Base-by-base conservation (phyloP, 2,113 vertebrate species). In the Poeciliopsis occidentalis region DNA sequence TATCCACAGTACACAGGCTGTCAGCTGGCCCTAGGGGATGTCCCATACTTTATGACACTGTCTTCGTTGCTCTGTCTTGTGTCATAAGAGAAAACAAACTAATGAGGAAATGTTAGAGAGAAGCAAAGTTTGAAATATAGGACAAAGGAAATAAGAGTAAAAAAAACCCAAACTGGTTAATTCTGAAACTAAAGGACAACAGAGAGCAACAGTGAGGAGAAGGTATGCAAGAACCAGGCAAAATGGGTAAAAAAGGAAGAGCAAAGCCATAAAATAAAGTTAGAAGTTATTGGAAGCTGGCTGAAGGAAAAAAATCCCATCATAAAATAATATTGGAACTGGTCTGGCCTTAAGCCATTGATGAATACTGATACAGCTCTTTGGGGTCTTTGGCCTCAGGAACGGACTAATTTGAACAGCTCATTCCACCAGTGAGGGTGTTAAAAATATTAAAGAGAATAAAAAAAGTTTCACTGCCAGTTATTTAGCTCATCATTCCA, bases 241-340 rank as follows among this genome's bases (percentile, higher is more conserved):
- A 71, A 75, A 81, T 13, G n/a, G 37, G 27, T 15, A 80, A 71
- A 66, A 29, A 31, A 68, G 39, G 68, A 80, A 68, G 71, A 61
- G 64, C 67, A 79, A 79, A 81, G 69, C 71, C 69, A 90, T 90
- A 87, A 90, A 90, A 75, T 73, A 62, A 84, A 85, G 80, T 81
- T 82, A 60, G 82, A 85, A 82, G 85, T 89, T 86, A 89, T 89
- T 87, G 77, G 81, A 87, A 73, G 80, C 47, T 72, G 72, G 68
- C 73, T 82, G 77, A 73, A 83, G 80, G 89, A 91, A 92, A 92
- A 91, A 92, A 92, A 91, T 91, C 65, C 76, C 82, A 83, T 73
- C 79, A 81, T 92, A 91, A 90, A 93, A 90, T 90, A 87, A 86
- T 90, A 92, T 90, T 87, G 87, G 78, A 85, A 91, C 81, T 88